phyloP scores from a whole-genome alignment of 2,797 vertebrate species.

The Acrossocheilus fasciatus region DNA sequence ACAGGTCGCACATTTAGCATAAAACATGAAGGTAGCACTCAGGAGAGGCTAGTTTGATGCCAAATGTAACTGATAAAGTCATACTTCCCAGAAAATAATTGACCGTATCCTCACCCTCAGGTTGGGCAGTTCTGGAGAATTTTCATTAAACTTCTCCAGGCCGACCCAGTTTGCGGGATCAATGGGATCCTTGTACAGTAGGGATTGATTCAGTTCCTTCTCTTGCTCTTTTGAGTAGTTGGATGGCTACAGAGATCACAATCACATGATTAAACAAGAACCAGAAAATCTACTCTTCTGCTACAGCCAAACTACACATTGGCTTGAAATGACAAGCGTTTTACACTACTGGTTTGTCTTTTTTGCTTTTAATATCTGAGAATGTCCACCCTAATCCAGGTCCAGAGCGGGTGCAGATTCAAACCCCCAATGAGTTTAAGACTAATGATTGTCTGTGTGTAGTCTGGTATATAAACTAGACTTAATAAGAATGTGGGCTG shows the following conservation, averaged over 20 bases:
- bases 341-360: background rate
- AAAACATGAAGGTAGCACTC: background rate
- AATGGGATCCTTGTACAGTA: slow-evolving; percentile 80
- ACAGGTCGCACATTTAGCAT: background rate
- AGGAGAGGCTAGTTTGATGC: background rate
- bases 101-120: slow-evolving; percentile 85
- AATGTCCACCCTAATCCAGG: no score
- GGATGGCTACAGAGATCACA: slow-evolving; percentile 72
- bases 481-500: no score
- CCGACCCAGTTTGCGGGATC: slow-evolving; percentile 96
- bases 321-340: background rate
- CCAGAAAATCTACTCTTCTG: background rate
- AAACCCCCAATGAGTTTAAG: no score
- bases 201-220: slow-evolving; percentile 70
- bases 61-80: background rate
- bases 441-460: no score
- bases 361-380: no score
- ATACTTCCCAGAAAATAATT: background rate
- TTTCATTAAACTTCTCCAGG: slow-evolving; percentile 76
- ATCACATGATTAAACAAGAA: background rate
- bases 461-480: no score
- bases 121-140: slow-evolving; percentile 76
- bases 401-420: no score
- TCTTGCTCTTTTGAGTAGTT: slow-evolving; percentile 66
- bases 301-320: background rate